These are phyloP conservation scores for Eupithecia insigniata DNA, from an alignment of 2,888 invertebrate species.

Conservation along the genomic window DNA sequence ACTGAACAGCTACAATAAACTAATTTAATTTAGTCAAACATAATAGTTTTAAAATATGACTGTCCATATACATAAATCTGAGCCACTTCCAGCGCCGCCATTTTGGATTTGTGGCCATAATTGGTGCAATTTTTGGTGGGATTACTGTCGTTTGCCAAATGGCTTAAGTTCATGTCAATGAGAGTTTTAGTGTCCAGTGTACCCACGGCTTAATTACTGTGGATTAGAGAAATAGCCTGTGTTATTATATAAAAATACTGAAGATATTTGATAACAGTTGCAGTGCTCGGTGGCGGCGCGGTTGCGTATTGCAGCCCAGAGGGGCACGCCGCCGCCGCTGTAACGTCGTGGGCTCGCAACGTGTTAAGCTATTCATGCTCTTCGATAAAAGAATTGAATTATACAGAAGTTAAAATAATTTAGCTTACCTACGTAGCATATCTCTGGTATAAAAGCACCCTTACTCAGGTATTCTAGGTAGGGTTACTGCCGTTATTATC, in stretches of 20 bases:
- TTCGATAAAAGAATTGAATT: too few relatives aligned
- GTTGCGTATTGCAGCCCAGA: too few relatives aligned
- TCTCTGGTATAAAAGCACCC: neutral
- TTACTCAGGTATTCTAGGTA: neutral
- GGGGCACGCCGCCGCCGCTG: too few relatives aligned
- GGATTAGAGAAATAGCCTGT: conserved; percentile 38
- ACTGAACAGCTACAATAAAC: neutral
- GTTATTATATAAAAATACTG: conserved; percentile 10
- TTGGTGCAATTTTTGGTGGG: conserved; percentile 55
- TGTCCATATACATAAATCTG: neutral
- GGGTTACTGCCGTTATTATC: conserved; percentile 1
- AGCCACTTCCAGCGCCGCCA: conserved; percentile 24
- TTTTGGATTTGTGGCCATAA: conserved; percentile 45
- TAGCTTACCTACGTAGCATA: neutral
- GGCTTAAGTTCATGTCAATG: conserved; percentile 55
- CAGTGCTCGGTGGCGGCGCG: neutral
- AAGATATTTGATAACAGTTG: neutral
- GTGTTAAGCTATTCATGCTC: too few relatives aligned
- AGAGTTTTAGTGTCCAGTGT: conserved; percentile 51
- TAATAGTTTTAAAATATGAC: neutral
- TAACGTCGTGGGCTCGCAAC: too few relatives aligned
- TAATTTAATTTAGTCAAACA: neutral
- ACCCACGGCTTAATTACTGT: conserved; percentile 48
- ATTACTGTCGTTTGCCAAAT: conserved; percentile 57
- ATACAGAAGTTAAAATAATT: neutral